Evolutionary conservation across 30 jellyfish, hydroid and myxozoan genomes (phyloP), one percentile per base, ranked within the genome.

Genomic region (Sanderia malayensis): DNA sequence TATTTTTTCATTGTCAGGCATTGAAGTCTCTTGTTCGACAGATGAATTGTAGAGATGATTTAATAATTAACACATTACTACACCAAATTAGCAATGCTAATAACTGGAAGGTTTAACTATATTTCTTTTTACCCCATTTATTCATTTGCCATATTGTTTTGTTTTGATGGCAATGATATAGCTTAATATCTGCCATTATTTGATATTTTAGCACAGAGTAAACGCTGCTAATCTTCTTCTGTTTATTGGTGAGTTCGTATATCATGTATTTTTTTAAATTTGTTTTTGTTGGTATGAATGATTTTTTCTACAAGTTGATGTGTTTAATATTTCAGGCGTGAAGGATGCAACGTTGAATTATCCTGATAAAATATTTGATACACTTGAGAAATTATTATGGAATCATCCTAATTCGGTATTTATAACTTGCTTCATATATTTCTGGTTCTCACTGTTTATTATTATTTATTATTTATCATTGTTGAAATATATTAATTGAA

Each of bases 31-130:
- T 86, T 65, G 94, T 86, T 26, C 82, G 77, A 29, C 96, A 86
- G 66, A 79, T 86, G 94, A 86, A 86, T 74, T 62, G 88, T 57
- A 71, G 30, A 67, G 89, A 86, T 33, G 57, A 23, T 17, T 49
- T 22, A 30, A 63, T 86, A 2, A 52, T 86, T 21, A 76, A 86
- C 28, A 47, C 82, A 29, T 41, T 86, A 22, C 52, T 86, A 25
- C 73, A 31, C 55, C 96, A 86, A 74, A 60, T 80, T 13, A 41
- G 82, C 81, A 78, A 80, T 59, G 94, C 96, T 4, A 63, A 58
- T 44, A 64, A 68, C 44, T 86, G 96, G 96, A 86, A 86, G 78
- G 96, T n/a, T n/a, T n/a, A n/a, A n/a, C n/a, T n/a, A n/a, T n/a
- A n/a, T n/a, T n/a, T n/a, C n/a, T n/a, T n/a, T n/a, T n/a, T n/a